These are phyloP conservation scores for Lepilemur septentrionalis DNA, from an alignment of 2,797 vertebrate genomes.

Conservation along the genomic window DNA sequence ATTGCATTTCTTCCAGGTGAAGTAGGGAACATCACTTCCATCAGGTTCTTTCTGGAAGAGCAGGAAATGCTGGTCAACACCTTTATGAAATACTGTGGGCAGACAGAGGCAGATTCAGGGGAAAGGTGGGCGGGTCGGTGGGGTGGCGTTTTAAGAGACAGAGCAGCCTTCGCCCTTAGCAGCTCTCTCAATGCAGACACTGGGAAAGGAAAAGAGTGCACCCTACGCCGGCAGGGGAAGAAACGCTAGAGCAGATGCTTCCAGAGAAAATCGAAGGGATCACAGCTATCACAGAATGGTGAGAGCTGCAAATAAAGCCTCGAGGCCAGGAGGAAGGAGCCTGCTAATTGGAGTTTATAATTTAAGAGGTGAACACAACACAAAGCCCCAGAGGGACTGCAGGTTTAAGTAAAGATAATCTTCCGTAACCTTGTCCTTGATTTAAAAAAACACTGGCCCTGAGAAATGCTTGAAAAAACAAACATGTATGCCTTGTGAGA, in stretches of 20 bases:
- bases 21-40: background rate
- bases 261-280: background rate
- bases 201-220: background rate
- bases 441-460: background rate
- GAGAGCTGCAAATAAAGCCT: constrained; percentile 48
- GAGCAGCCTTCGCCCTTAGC: background rate
- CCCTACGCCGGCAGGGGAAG: background rate
- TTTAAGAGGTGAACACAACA: constrained; percentile 27
- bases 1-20: background rate
- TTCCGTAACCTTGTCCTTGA: constrained; percentile 42
- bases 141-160: background rate
- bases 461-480: background rate
- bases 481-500: background rate
- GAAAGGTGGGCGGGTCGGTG: background rate
- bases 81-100: background rate
- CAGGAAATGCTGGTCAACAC: background rate
- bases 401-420: constrained; percentile 54
- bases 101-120: background rate
- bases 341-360: constrained; percentile 13
- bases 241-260: background rate
- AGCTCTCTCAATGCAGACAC: background rate
- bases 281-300: background rate
- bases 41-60: background rate
- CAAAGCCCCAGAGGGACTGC: background rate
- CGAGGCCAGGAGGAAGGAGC: background rate